Evolutionary conservation across 1,140 invertebrate genomes (phyloP), one percentile per base, ranked within the genome.

Genomic region (Drosophila nigrodunni): DNA sequence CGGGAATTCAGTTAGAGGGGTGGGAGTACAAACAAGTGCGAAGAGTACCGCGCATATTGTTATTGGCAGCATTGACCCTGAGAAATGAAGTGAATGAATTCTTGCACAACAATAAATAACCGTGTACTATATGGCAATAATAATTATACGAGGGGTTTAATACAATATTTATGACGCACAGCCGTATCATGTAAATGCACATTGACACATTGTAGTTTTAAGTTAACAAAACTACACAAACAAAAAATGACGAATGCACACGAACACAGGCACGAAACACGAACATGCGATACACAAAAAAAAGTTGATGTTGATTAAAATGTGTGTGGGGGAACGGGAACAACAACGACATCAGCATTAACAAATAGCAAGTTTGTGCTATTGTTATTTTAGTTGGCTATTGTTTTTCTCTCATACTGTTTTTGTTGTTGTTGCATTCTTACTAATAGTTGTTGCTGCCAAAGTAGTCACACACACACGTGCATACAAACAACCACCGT

Each of bases 291-390:
- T 57, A 49, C 21, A 59, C 15, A 52, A 30, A 30, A 15, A 68
- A 49, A 79, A 67, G 69, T 77, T 82, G 59, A 35, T 76, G 59
- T 66, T 57, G 58, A 54, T 59, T 41, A 58, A 72, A 73, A 68
- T 59, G 60, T 76, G 73, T 88, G 83, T 89, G 83, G 83, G 83
- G 77, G 83, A 88, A 87, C 83, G 80, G 80, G 82, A 83, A 87
- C 77, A 87, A 78, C 68, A 78, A 85, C 60, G 67, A 85, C 61
- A 74, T 83, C 72, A 73, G 66, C 66, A 69, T 82, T 81, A 70
- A 43, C 71, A 74, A 74, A 80, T 60, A 68, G 61, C 73, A 72
- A 77, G 35, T 69, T 82, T 77, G 74, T 85, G 54, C 70, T 69
- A 69, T 54, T 77, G 62, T 61, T 64, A 57, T 60, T 67, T 37